Percentiles rank a stretch among this genome's conserved stretches.
Conservation (phyloP, 2,888 invertebrate genomes). For the Chorisops tibialis region DNA sequence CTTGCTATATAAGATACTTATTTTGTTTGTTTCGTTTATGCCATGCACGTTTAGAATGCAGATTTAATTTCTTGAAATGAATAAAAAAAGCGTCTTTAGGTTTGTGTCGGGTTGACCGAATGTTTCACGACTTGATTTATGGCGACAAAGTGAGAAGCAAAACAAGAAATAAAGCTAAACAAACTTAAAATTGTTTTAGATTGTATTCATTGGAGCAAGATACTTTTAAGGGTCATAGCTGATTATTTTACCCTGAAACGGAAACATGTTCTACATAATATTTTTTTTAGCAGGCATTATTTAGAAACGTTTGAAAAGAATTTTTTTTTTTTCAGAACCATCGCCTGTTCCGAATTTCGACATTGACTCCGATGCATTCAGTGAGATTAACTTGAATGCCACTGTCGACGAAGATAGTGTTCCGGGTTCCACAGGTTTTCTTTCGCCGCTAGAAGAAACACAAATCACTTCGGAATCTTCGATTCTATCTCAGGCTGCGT, state of each 20-base stretch:
- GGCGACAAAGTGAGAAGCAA: conserved; percentile 8
- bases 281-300: too few relatives aligned
- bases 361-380: conserved; percentile 53
- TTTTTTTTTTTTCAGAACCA: conserved; percentile 3
- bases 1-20: too few relatives aligned
- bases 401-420: conserved; percentile 39
- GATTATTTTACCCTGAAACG: conserved; percentile 10
- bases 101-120: too few relatives aligned
- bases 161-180: conserved; percentile 1
- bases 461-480: conserved; percentile 32
- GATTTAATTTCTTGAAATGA: too few relatives aligned
- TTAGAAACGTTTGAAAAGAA: too few relatives aligned
- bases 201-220: conserved; percentile 12
- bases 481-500: conserved; percentile 46
- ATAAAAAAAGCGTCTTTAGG: too few relatives aligned
- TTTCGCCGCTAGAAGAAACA: conserved; percentile 19
- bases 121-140: not conserved
- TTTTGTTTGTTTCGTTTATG: too few relatives aligned
- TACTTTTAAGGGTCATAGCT: conserved; percentile 22
- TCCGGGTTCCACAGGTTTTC: conserved; percentile 6
- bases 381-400: conserved; percentile 55
- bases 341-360: conserved; percentile 46
- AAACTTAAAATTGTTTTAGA: too few relatives aligned
- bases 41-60: too few relatives aligned
- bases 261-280: conserved; percentile 10